Evolutionary conservation across 2,888 invertebrate species (phyloP).

Genomic region (Eilema depressum): DNA sequence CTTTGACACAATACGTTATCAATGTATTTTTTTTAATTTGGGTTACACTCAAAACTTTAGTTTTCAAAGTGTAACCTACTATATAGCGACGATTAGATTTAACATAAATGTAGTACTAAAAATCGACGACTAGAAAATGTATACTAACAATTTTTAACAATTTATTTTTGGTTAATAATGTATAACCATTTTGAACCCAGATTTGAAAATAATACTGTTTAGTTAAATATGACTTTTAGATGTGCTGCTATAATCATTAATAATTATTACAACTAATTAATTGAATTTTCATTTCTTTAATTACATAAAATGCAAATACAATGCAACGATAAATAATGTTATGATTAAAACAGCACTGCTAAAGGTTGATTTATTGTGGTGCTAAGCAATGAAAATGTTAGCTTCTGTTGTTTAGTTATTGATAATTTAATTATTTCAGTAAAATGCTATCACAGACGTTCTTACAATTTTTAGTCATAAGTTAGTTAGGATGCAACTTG

Average conservation of each 20-base stretch:
- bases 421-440: slow-evolving; percentile 44
- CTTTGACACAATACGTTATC: slow-evolving; percentile 33
- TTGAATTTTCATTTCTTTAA: not conserved
- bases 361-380: slow-evolving; percentile 56
- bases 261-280: not conserved
- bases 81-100: slow-evolving; percentile 26
- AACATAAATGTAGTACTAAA: slow-evolving; percentile 31
- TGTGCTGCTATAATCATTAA: slow-evolving; percentile 27
- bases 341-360: slow-evolving; percentile 19
- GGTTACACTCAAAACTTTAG: slow-evolving; percentile 21
- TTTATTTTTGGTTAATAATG: slow-evolving; percentile 11
- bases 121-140: slow-evolving; percentile 59
- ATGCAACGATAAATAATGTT: not conserved
- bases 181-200: slow-evolving; percentile 16
- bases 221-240: slow-evolving; percentile 33
- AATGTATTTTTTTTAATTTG: not conserved
- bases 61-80: slow-evolving; percentile 22
- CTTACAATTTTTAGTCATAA: slow-evolving; percentile 37
- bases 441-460: slow-evolving; percentile 34
- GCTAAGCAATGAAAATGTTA: slow-evolving; percentile 61
- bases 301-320: not conserved
- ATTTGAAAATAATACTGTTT: slow-evolving; percentile 31
- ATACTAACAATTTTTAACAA: slow-evolving; percentile 57
- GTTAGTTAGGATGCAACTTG: slow-evolving; percentile 41
- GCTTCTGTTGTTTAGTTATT: slow-evolving; percentile 49